phyloP scores from a whole-genome alignment of 2,113 vertebrate genomes.

The Podiceps cristatus region DNA sequence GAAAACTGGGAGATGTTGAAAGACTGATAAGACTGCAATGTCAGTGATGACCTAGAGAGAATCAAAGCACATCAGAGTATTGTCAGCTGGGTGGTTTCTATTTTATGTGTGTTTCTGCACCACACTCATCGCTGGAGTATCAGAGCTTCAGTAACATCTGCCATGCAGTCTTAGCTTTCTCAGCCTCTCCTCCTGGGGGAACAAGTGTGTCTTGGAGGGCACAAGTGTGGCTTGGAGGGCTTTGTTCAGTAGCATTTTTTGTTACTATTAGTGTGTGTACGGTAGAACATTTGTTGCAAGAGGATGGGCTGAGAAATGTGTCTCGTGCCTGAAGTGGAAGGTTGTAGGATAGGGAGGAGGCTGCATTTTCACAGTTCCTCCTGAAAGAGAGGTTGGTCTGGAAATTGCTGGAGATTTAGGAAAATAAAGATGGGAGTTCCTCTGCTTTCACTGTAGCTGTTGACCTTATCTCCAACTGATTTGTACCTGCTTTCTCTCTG shows the following conservation, averaged over 20 bases:
- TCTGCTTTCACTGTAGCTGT: not conserved
- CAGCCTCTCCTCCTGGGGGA: not conserved
- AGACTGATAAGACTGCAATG: not conserved
- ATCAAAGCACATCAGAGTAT: not conserved
- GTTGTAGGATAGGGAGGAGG: not conserved
- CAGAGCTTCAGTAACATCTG: not conserved
- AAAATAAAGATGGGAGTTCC: not conserved
- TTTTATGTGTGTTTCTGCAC: not conserved
- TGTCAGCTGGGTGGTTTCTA: not conserved
- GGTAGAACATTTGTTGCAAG: not conserved
- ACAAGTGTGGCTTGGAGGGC: not conserved
- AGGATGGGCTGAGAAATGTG: not conserved
- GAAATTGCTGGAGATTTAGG: not conserved
- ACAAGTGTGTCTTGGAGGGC: not conserved
- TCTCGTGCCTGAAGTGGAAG: not conserved
- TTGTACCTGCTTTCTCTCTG: not conserved
- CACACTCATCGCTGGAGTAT: not conserved
- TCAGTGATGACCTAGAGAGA: not conserved
- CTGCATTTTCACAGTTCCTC: not conserved
- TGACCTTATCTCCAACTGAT: slow-evolving; percentile 6
- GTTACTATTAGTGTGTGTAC: not conserved
- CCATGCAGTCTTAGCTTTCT: not conserved
- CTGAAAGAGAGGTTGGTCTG: not conserved
- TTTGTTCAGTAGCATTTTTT: not conserved
- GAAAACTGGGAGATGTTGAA: not conserved